These are phyloP conservation scores for Pelobates fuscus DNA, from an alignment of 2,113 vertebrate genomes.

Conservation along the genomic window DNA sequence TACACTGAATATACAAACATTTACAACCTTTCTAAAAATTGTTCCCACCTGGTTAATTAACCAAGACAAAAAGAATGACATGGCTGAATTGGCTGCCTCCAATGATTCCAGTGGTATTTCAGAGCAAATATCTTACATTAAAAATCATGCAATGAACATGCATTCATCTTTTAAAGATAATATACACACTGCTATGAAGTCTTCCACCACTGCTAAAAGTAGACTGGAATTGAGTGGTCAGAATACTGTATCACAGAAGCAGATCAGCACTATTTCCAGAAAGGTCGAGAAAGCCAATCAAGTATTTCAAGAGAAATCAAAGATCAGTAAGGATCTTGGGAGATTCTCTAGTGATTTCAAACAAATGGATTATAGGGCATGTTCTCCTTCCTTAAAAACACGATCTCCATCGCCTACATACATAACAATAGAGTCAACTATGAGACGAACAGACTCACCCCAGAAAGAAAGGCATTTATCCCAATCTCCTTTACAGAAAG, in stretches of 20 bases:
- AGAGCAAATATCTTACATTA: constrained; percentile 69
- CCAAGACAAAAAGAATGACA: constrained; percentile 66
- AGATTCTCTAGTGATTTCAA: constrained; percentile 58
- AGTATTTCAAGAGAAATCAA: constrained; percentile 57
- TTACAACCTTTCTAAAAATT: constrained; percentile 68
- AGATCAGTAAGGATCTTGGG: constrained; percentile 59
- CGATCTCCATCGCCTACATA: constrained; percentile 81
- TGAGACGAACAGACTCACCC: constrained; percentile 68
- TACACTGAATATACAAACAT: constrained; percentile 64
- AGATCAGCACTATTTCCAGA: constrained; percentile 64
- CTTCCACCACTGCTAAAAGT: constrained; percentile 63
- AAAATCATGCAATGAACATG: constrained; percentile 63
- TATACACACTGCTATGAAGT: constrained; percentile 66
- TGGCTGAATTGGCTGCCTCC: constrained; percentile 58
- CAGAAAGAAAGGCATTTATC: constrained; percentile 67
- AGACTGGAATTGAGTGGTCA: constrained; percentile 55
- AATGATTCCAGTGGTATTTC: constrained; percentile 64
- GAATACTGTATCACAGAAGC: constrained; percentile 57
- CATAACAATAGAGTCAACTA: constrained; percentile 83
- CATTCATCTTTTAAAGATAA: constrained; percentile 63
- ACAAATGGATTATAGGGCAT: constrained; percentile 58
- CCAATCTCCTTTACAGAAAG: constrained; percentile 64
- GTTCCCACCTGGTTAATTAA: constrained; percentile 71
- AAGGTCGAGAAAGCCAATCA: constrained; percentile 64
- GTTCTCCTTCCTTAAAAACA: constrained; percentile 71